Conservation (phyloP, 2,888 invertebrate species). For the Lumbricus terrestris region DNA sequence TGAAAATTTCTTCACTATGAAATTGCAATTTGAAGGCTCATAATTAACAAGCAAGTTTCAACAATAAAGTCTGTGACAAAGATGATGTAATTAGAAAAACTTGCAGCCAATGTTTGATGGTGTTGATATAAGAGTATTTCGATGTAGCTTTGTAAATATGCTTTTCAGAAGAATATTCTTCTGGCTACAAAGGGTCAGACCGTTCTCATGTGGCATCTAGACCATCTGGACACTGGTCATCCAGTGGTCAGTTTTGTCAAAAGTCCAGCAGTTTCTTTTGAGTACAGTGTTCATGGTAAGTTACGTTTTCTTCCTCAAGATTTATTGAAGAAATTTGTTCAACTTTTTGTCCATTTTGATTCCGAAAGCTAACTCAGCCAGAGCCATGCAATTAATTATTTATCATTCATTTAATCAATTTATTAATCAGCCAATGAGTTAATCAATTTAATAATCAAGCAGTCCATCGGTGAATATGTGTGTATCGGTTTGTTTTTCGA, state of each 20-base stretch:
- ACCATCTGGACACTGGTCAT: not conserved
- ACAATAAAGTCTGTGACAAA: too few species aligned
- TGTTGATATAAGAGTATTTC: not conserved
- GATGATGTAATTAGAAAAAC: too few species aligned
- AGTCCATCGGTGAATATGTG: not conserved
- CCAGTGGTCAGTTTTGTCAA: not conserved
- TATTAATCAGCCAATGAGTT: not conserved
- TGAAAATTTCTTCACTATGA: too few species aligned
- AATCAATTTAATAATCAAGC: not conserved
- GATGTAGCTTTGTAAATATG: not conserved
- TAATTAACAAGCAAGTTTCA: too few species aligned
- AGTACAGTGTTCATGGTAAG: not conserved
- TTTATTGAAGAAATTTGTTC: not conserved
- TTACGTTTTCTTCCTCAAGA: not conserved
- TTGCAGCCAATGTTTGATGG: too few species aligned
- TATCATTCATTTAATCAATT: not conserved
- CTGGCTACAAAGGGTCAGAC: conserved; percentile 10
- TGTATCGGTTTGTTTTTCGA: not conserved
- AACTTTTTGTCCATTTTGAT: not conserved
- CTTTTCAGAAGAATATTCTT: not conserved
- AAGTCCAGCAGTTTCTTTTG: conserved; percentile 5
- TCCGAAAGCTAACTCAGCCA: not conserved
- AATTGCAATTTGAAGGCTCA: too few species aligned
- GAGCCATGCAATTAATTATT: too few species aligned
- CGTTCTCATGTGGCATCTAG: not conserved